Evolutionary conservation across 1,140 invertebrate species (phyloP).

Genomic region (Drosophila fuyamai): DNA sequence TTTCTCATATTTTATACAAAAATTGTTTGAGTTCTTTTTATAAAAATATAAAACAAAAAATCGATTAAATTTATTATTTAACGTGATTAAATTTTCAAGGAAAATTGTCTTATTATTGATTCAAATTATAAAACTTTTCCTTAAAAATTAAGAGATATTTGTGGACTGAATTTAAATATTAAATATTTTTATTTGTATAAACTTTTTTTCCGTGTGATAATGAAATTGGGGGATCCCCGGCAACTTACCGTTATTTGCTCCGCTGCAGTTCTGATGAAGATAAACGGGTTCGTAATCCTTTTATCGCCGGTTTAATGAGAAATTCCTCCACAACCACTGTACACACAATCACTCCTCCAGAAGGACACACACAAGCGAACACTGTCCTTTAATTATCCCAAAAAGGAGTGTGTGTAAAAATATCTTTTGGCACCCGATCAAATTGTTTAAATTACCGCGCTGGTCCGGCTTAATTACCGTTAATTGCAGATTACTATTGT

Average conservation of each 20-base stretch:
- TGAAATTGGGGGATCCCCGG: constrained; percentile 4
- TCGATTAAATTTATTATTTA: no score
- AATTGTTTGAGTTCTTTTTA: no score
- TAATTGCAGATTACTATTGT: constrained; percentile 51
- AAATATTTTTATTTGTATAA: no score
- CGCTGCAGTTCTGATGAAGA: constrained; percentile 64
- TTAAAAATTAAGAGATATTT: no score
- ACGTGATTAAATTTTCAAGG: no score
- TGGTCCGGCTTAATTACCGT: constrained; percentile 60
- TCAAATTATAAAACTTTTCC: no score
- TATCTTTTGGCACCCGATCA: constrained; percentile 50
- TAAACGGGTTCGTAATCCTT: constrained; percentile 77
- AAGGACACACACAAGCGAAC: constrained; percentile 9
- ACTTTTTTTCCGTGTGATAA: neutral
- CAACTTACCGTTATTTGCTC: constrained; percentile 65
- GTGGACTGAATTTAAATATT: no score
- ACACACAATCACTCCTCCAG: constrained; percentile 20
- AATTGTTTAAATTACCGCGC: constrained; percentile 49
- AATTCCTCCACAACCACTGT: constrained; percentile 50
- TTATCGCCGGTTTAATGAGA: constrained; percentile 78
- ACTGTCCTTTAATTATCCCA: constrained; percentile 50
- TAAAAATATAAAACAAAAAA: no score
- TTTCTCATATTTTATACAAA: no score
- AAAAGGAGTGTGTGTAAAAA: constrained; percentile 23
- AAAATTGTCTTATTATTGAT: no score